These are phyloP conservation scores for Euglossa dilemma DNA, from an alignment of 1,140 invertebrate species.

Conservation along the genomic window DNA sequence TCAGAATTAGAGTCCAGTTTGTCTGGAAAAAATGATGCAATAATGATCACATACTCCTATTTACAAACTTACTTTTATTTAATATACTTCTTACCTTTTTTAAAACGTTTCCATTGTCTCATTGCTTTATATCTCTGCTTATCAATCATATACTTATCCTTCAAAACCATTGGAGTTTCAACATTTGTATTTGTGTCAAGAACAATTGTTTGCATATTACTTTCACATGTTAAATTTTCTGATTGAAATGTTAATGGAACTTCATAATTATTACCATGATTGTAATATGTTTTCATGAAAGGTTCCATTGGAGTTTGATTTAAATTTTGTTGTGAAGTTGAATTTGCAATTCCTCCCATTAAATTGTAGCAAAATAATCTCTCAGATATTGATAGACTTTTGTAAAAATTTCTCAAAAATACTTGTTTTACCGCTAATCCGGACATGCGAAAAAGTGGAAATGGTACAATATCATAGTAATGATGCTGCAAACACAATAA, in stretches of 20 bases:
- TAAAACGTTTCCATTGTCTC: conserved; percentile 73
- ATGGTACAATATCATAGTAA: conserved; percentile 21
- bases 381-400: conserved; percentile 57
- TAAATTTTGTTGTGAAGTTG: conserved; percentile 53
- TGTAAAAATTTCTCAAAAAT: conserved; percentile 63
- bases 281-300: conserved; percentile 61
- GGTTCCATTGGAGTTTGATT: conserved; percentile 69
- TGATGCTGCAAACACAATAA: conserved; percentile 13
- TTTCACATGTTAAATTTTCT: conserved; percentile 22
- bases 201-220: conserved; percentile 8
- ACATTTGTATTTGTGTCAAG: conserved; percentile 37
- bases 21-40: conserved; percentile 57
- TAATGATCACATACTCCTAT: conserved; percentile 3
- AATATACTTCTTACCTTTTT: conserved; percentile 60
- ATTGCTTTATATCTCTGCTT: conserved; percentile 73
- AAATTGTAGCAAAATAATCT: conserved; percentile 64
- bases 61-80: background rate
- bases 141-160: conserved; percentile 50
- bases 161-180: background rate
- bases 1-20: conserved; percentile 58
- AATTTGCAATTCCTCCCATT: conserved; percentile 52
- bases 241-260: conserved; percentile 19
- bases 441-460: conserved; percentile 61
- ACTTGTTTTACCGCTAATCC: conserved; percentile 57
- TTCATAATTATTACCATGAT: conserved; percentile 40